Percentiles rank a stretch among this genome's conserved stretches.
Evolutionary conservation across 2,797 vertebrate species (phyloP).

Genomic region (Apogon talboti): DNA sequence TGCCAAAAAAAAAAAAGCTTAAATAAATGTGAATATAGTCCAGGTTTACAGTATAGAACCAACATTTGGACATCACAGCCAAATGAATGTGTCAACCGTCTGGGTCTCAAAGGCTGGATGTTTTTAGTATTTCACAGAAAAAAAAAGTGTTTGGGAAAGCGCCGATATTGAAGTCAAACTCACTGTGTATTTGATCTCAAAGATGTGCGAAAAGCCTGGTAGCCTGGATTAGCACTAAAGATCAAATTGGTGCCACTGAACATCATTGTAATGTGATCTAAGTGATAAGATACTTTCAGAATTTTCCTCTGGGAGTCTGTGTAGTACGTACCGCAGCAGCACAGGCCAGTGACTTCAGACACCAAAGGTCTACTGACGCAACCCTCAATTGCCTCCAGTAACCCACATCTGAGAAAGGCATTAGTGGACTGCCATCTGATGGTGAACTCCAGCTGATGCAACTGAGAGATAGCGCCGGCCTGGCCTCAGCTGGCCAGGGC

Average conservation of each 20-base stretch:
- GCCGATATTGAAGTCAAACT: conserved; percentile 56
- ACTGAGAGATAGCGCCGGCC: conserved; percentile 42
- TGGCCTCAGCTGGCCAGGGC: conserved; percentile 33
- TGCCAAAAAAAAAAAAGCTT: neutral
- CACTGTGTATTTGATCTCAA: conserved; percentile 60
- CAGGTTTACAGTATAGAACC: conserved; percentile 28
- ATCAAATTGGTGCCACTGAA: conserved; percentile 64
- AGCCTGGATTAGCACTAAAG: conserved; percentile 62
- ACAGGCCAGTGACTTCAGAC: conserved; percentile 48
- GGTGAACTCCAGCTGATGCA: conserved; percentile 77
- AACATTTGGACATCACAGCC: conserved; percentile 49
- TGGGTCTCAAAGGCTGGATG: conserved; percentile 58
- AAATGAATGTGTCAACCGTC: conserved; percentile 53
- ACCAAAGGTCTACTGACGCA: conserved; percentile 68
- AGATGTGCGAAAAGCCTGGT: conserved; percentile 62
- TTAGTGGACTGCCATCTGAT: conserved; percentile 82
- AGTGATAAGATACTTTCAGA: conserved; percentile 60
- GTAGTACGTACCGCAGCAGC: conserved; percentile 37
- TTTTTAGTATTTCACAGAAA: conserved; percentile 52
- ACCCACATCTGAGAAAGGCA: conserved; percentile 71
- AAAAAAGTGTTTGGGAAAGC: conserved; percentile 41
- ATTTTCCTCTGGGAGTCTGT: conserved; percentile 54
- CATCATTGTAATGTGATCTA: conserved; percentile 70
- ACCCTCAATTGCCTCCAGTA: conserved; percentile 65
- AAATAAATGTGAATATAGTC: neutral